These are phyloP conservation scores for Gobio gobio DNA, from an alignment of 2,113 vertebrate genomes.

Conservation along the genomic window DNA sequence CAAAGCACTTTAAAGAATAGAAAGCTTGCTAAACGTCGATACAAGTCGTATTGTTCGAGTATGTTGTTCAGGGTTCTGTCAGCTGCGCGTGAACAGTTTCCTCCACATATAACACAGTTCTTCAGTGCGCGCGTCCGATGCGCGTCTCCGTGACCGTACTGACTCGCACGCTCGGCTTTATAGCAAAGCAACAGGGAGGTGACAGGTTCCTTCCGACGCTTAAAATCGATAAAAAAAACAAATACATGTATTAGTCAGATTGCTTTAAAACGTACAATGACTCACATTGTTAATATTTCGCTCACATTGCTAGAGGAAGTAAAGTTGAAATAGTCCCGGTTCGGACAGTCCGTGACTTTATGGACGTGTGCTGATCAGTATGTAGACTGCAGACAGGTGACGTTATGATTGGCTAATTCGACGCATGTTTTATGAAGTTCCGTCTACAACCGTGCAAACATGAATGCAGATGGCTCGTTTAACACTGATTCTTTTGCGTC, in stretches of 20 bases:
- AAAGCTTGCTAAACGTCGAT: not conserved
- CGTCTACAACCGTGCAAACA: not conserved
- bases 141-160: slow-evolving; percentile 53
- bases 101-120: slow-evolving; percentile 62
- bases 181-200: slow-evolving; percentile 66
- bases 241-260: slow-evolving; percentile 61
- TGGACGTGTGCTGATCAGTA: slow-evolving; percentile 22
- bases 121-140: slow-evolving; percentile 29
- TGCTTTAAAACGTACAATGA: slow-evolving; percentile 50
- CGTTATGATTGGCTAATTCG: slow-evolving; percentile 49
- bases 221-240: slow-evolving; percentile 66
- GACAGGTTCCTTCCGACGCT: slow-evolving; percentile 64
- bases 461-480: slow-evolving; percentile 10
- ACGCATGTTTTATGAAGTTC: slow-evolving; percentile 34
- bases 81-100: slow-evolving; percentile 14
- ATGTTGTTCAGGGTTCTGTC: slow-evolving; percentile 9
- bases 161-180: slow-evolving; percentile 71
- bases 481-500: not conserved
- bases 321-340: not conserved
- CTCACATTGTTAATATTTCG: slow-evolving; percentile 49
- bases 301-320: not conserved
- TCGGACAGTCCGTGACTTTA: not conserved
- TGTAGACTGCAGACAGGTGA: slow-evolving; percentile 45
- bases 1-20: not conserved
- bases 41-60: not conserved